phyloP scores from a whole-genome alignment of 2,113 vertebrate species.

The Apistogramma diplotaenia region DNA sequence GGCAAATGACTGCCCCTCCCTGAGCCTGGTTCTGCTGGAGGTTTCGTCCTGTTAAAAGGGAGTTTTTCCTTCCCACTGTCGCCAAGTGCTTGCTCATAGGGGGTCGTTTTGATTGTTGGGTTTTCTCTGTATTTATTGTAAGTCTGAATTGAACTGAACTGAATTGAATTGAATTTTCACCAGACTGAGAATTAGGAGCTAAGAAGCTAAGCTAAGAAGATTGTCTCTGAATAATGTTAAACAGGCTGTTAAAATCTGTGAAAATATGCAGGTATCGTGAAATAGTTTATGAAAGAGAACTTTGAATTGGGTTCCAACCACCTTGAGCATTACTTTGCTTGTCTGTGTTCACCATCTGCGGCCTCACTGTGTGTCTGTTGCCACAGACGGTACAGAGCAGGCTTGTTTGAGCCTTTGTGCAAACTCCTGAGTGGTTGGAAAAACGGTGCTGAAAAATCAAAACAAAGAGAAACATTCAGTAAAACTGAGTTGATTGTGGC shows the following conservation, averaged over 20 bases:
- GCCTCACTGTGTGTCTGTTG: neutral
- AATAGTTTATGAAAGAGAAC: neutral
- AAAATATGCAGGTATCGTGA: neutral
- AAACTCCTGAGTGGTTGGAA: neutral
- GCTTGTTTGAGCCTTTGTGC: neutral
- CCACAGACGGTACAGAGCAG: neutral
- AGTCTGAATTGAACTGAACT: too few relatives aligned
- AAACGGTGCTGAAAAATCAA: neutral
- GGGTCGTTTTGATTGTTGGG: too few relatives aligned
- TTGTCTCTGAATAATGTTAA: neutral
- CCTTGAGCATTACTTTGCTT: neutral
- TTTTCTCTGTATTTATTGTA: too few relatives aligned
- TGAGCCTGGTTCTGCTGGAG: too few relatives aligned
- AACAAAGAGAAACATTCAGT: neutral
- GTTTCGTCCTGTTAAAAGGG: too few relatives aligned
- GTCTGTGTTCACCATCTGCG: neutral
- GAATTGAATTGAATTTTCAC: too few relatives aligned
- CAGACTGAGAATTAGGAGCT: too few relatives aligned
- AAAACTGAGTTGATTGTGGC: neutral
- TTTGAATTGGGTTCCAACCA: neutral
- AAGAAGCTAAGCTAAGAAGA: too few relatives aligned
- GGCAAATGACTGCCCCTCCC: too few relatives aligned
- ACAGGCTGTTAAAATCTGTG: neutral
- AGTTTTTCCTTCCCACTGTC: too few relatives aligned
- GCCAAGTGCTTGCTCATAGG: too few relatives aligned